These are phyloP conservation scores for Anthophora plumipes DNA, from an alignment of 2,888 invertebrate species.

Conservation along the genomic window DNA sequence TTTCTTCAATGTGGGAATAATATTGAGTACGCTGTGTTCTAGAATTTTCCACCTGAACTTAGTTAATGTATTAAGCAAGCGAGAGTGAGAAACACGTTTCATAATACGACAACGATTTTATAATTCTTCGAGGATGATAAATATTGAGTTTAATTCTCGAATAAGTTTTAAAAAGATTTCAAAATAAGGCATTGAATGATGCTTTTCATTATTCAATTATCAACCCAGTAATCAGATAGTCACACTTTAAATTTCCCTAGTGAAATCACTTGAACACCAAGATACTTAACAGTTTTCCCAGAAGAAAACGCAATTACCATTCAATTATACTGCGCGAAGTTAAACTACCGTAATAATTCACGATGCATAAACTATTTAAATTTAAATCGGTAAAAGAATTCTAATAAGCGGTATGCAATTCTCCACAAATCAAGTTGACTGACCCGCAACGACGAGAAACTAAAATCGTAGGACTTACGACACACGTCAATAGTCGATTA, in stretches of 20 bases:
- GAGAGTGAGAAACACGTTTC: too few relatives aligned
- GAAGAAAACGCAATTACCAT: neutral
- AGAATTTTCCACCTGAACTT: too few relatives aligned
- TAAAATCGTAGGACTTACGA: conserved; percentile 14
- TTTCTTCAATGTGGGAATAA: too few relatives aligned
- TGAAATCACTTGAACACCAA: neutral
- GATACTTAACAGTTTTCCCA: neutral
- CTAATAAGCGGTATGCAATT: neutral
- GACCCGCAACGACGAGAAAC: neutral
- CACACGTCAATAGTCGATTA: conserved; percentile 7
- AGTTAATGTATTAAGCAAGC: too few relatives aligned
- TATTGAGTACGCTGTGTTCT: too few relatives aligned
- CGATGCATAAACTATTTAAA: neutral
- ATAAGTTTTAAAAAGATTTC: neutral
- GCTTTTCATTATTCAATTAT: too few relatives aligned
- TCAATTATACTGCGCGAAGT: neutral
- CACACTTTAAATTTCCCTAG: too few relatives aligned
- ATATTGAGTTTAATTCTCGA: too few relatives aligned
- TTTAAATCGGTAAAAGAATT: neutral
- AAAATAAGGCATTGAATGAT: too few relatives aligned
- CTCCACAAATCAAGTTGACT: neutral
- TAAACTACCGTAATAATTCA: neutral
- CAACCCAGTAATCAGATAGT: too few relatives aligned
- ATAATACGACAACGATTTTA: too few relatives aligned
- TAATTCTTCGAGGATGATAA: too few relatives aligned